Percentiles rank a stretch among this genome's conserved stretches.
These are phyloP conservation scores for Bembecia ichneumoniformis DNA, from an alignment of 2,888 invertebrate genomes.

Conservation along the genomic window DNA sequence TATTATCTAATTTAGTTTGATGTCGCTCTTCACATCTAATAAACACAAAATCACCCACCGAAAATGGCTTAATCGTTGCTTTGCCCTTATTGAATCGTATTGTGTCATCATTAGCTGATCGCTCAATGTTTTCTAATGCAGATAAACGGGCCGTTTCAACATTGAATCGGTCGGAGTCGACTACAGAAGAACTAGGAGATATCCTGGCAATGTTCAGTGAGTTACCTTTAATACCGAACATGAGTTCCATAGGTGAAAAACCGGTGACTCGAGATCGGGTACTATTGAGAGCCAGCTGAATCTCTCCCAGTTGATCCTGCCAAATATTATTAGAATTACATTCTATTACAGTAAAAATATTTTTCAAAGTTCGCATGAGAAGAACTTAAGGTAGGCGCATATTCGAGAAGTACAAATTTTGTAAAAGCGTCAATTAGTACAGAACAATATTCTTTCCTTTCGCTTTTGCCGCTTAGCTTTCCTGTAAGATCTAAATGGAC, in stretches of 20 bases:
- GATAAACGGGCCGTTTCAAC: conserved; percentile 2
- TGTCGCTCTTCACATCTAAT: conserved; percentile 12
- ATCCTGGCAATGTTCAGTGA: neutral
- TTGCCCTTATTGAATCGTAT: conserved; percentile 9
- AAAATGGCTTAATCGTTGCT: conserved; percentile 8
- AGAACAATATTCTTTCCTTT: conserved; percentile 17
- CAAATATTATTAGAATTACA: too few species aligned
- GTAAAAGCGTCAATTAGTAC: conserved; percentile 20
- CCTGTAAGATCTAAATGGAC: conserved; percentile 20
- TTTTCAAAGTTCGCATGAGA: too few species aligned
- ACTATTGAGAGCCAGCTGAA: conserved; percentile 2
- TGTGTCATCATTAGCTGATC: conserved; percentile 5
- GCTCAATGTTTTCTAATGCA: conserved; percentile 6
- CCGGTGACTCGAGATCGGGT: conserved; percentile 2
- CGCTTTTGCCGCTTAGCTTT: conserved; percentile 20
- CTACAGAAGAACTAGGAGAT: too few species aligned
- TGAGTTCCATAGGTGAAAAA: conserved; percentile 2
- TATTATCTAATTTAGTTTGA: too few species aligned
- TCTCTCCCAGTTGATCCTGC: too few species aligned
- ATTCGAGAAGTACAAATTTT: conserved; percentile 15
- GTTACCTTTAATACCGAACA: conserved; percentile 1
- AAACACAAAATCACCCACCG: conserved; percentile 12
- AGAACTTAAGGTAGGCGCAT: conserved; percentile 9
- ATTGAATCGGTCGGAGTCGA: conserved; percentile 1
- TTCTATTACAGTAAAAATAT: too few species aligned